Base-by-base conservation (phyloP, 1,140 invertebrate species). In the Tetraneura akinire region DNA sequence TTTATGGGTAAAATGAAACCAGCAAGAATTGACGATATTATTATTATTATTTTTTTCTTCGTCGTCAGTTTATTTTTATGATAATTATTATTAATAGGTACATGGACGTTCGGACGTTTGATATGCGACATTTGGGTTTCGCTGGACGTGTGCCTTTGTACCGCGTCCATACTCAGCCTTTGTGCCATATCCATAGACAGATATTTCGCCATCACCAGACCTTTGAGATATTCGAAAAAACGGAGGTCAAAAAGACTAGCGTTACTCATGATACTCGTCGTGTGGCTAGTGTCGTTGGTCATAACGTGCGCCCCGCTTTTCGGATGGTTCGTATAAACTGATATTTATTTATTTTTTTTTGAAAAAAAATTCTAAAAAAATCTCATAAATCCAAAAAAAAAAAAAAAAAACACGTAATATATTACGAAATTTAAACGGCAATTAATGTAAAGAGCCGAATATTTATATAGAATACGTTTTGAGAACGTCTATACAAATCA, bases 101-200 rank as follows among this genome's bases (percentile, higher is more conserved):
- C 87, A 80, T 95, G 93, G 93, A 88, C 90, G 82, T 88, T 95
- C 3, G 92, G 93, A n/a, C 89, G 89, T 86, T 87, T 91, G 6
- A 87, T 95, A 21, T 96, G 94, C 85, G 92, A 94, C 83, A 90
- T 96, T 76, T 98, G 95, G 96, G 91, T 97, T 60, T 96, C 94
- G 0, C 88, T 96, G 84, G 96, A 98, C 84, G 93, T 98, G 57
- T 88, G 97, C 6, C 91, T 96, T 1, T 97, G 96, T 85, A 98
- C 96, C 3, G 90, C 94, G 81, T 90, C 93, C 83, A 91, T 95
- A 84, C 87, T 95, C 70, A 91, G 90, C 84, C 85, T 95, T 84
- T 92, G 91, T 87, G 90, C 94, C 84, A 94, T 95, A 84, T 93
- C 92, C 81, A 89, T 96, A 45, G 95, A 97, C 85, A 87, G 94